Conservation (phyloP, 1,140 invertebrate genomes). For the Bombus terrestris region DNA sequence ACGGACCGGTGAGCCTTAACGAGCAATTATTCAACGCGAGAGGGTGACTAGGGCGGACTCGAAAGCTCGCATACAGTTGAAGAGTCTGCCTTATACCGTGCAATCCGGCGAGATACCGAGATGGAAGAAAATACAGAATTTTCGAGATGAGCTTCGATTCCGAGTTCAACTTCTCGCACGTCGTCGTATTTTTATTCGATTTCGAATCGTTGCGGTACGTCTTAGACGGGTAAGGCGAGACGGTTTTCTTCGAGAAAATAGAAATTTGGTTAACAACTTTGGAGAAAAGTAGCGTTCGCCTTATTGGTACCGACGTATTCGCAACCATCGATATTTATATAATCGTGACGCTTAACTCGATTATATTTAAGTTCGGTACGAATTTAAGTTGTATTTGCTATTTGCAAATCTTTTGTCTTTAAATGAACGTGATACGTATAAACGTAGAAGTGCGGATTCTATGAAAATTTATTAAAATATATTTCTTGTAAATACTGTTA, state of each 20-base stretch:
- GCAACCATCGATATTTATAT: conserved; percentile 19
- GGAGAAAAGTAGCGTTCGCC: neutral
- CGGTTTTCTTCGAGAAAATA: conserved; percentile 7
- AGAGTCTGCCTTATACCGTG: conserved; percentile 24
- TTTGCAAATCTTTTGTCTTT: neutral
- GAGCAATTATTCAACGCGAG: conserved; percentile 66
- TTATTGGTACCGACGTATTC: too few species aligned
- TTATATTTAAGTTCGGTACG: neutral
- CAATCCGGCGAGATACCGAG: neutral
- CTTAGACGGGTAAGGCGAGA: neutral
- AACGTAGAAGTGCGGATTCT: too few species aligned
- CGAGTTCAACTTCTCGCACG: neutral
- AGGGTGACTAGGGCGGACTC: conserved; percentile 30
- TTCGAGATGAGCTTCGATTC: conserved; percentile 13
- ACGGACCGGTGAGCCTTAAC: conserved; percentile 48
- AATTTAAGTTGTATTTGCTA: neutral
- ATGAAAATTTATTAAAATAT: too few species aligned
- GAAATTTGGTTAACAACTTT: conserved; percentile 36
- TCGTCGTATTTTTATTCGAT: conserved; percentile 35
- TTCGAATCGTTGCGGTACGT: neutral
- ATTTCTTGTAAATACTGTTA: neutral
- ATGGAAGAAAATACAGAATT: conserved; percentile 18
- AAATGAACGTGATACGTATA: too few species aligned
- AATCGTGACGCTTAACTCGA: neutral
- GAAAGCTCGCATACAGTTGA: conserved; percentile 37